Evolutionary conservation across 2,113 vertebrate genomes (phyloP), one percentile per base, ranked within the genome.

Genomic region (Antechinus stuartii): DNA sequence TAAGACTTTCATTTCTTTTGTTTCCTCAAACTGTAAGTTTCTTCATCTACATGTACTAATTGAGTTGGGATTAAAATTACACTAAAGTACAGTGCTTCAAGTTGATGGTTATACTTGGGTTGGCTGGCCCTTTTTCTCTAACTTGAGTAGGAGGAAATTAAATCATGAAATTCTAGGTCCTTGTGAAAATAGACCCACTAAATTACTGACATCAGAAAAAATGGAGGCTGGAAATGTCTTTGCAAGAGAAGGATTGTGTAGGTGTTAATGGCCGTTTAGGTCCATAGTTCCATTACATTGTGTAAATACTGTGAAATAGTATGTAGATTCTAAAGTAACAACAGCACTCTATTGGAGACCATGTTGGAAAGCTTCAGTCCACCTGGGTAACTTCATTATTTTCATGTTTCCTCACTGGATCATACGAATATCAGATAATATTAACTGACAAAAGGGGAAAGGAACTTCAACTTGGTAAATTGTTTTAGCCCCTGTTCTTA

Each of bases 231-330:
- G 24, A 93, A 94, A 89, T 76, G 52, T 46, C 89, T 47, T 49
- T 92, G 94, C 90, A 89, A 55, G 52, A 76, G 26, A 46, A 94
- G 12, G 25, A 53, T 26, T 96, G 30, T 22, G 12, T 94, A 47
- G 0, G 2, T 95, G 35, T 19, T 94, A 95, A 93, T 42, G 94
- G 93, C 89, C 93, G 56, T 24, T 94, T 95, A 93, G 35, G 93
- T 93, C 91, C 94, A 92, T 94, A 23, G 42, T 90, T 27, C 30
- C 30, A n/a, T 46, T 92, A 95, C 57, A 90, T 90, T 47, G 76
- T 90, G 56, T 91, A 92, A 54, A 27, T 89, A 47, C 50, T 53
- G 0, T 90, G 56, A 95, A 92, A 89, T 8, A 54, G 61, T 91
- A 56, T 91, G 3, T 55, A 16, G 25, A 90, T 90, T 95, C 54